Base-by-base conservation (phyloP, 2,888 invertebrate species). In the Sisyra terminalis region DNA sequence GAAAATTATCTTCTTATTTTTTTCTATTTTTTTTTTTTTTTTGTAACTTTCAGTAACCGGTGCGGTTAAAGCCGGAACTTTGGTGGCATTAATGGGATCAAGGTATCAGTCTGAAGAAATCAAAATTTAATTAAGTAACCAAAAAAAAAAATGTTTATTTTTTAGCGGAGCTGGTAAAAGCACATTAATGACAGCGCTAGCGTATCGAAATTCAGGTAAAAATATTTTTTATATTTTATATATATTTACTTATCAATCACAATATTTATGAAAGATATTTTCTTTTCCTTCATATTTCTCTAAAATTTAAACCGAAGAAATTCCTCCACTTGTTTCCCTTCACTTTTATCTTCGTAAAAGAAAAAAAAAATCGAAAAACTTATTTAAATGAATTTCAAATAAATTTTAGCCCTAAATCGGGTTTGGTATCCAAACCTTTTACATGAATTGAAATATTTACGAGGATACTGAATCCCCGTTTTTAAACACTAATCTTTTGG, bases 81-180 rank as follows among this genome's bases (percentile, higher is more conserved):
- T 89, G 50, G 81, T 85, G 46, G 88, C 88, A 1, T 63, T 89
- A 46, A 82, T 89, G 77, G 88, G 88, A 45, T 76, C 84, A 47
- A 82, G 85, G 86, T 85, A 65, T 67, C 65, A 50, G n/a, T 43
- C 40, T 24, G 18, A 32, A 29, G 14, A 36, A 49, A 37, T 34
- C 38, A 42, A 35, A 37, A 39, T 36, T n/a, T n/a, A n/a, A n/a
- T n/a, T n/a, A n/a, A n/a, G n/a, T n/a, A n/a, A n/a, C n/a, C n/a
- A n/a, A n/a, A 29, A 29, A 24, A 42, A 42, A 34, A 9, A 38
- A 38, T 47, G n/a, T 47, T 47, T 46, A 44, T 43, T 50, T 68
- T 67, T 42, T 60, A 84, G 84, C 61, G 92, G 92, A 10, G 83
- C 88, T 10, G 92, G 92, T 1, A 92, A 92, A 65, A 88, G 85